Percentiles rank a stretch among this genome's conserved stretches.
phyloP scores from a whole-genome alignment of 2,888 invertebrate species.

The Pimpla rufipes region DNA sequence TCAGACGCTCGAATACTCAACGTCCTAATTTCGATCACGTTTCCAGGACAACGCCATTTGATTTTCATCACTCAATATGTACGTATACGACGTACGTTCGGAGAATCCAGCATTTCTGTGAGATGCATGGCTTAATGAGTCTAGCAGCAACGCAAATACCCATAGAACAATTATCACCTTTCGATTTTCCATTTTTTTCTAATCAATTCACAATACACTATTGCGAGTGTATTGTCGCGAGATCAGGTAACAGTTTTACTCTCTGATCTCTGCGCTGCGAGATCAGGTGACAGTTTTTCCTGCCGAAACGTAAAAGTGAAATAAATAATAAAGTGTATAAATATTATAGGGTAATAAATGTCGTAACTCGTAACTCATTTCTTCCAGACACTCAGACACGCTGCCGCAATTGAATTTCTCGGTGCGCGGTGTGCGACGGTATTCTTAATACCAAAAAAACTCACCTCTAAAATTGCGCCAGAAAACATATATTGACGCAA shows the following conservation, averaged over 20 bases:
- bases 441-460: constrained; percentile 1
- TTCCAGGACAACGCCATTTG: constrained; percentile 17
- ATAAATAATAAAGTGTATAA: too few relatives aligned
- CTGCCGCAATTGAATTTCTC: constrained; percentile 3
- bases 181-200: too few relatives aligned
- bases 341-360: too few relatives aligned
- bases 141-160: constrained; percentile 1
- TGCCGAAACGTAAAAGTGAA: too few relatives aligned
- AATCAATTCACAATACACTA: too few relatives aligned
- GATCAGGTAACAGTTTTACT: too few relatives aligned
- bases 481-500: constrained; percentile 13
- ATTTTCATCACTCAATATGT: constrained; percentile 37
- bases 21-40: constrained; percentile 47
- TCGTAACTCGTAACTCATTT: neutral
- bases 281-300: too few relatives aligned
- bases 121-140: neutral
- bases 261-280: too few relatives aligned
- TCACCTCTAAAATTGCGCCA: constrained; percentile 7
- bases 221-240: too few relatives aligned
- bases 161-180: constrained; percentile 4
- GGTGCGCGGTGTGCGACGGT: neutral
- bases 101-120: neutral
- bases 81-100: neutral
- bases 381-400: constrained; percentile 3
- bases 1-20: constrained; percentile 8